Evolutionary conservation across 1,140 invertebrate genomes (phyloP), one percentile per base, ranked within the genome.

Genomic region (Mizuhopecten yessoensis): DNA sequence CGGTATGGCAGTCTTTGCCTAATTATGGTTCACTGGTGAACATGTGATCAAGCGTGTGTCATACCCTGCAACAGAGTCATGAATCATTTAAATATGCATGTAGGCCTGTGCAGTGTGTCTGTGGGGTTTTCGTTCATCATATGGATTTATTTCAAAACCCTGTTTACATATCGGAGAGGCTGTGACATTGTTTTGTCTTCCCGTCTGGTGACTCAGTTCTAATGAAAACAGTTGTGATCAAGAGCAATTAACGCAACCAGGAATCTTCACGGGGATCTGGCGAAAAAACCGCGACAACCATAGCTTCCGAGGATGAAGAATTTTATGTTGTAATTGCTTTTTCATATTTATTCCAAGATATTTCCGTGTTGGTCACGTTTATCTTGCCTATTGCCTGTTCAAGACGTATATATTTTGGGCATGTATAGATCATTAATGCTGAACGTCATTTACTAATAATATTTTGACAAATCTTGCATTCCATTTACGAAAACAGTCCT

Each of bases 61-160:
- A 75, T 75, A 29, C 23, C n/a, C 5, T 29, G n/a, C 57, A 3
- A 17, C 17, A 23, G 5, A n/a, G 1, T n/a, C 29, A 75, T 75
- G 57, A 75, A 75, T 75, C 57, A 75, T 29, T 75, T 9, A 75
- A 29, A 75, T 45, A 45, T 75, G 57, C n/a, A 75, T 75, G 57
- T n/a, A 75, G 57, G 57, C 29, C 23, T 29, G 17, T 75, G 57
- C 57, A n/a, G n/a, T n/a, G n/a, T n/a, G n/a, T 75, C 9, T 7
- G 0, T 5, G 57, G 1, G 17, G 57, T 2, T 49, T 9, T 15
- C 11, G 45, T 75, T 5, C 57, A 9, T 9, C 1, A 7, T 29
- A 17, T 75, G 57, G 57, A 75, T 75, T 75, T 75, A n/a, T 13
- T 75, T 29, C 29, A 17, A 75, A 75, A 75, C 9, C 23, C 57